Base-by-base conservation (phyloP, 2,888 invertebrate genomes). In the Lasioglossum morio region DNA sequence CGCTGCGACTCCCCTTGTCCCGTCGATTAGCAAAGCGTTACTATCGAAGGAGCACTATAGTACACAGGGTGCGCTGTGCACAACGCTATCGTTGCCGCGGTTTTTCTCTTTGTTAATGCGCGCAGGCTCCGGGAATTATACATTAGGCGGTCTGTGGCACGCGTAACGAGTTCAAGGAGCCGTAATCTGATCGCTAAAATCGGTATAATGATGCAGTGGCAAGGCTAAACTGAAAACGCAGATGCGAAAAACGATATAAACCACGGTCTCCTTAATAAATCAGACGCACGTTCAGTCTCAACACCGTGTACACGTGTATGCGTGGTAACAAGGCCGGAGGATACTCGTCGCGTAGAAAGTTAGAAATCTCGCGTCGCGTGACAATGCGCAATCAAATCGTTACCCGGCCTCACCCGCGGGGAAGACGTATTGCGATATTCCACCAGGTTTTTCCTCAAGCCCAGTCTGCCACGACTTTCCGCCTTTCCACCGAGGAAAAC, bases 351-450 rank as follows among this genome's bases (percentile, higher is more conserved):
- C 69, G 79, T 87, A 87, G 86, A 85, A 87, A 87, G 86, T 86
- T 76, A 87, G 86, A 87, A 87, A 86, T 87, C 86, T 77, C 82
- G 43, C 60, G 70, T 87, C 86, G 86, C 86, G 86, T 87, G 86
- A 87, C 86, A 87, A 87, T 82, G 86, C 30, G 86, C 86, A 82
- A 86, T 87, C 86, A 86, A 87, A 87, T 79, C 86, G 79, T 86
- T 79, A 72, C 60, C 69, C 37, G 82, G 69, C 23, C 75, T 76
- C 82, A 72, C 53, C 48, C 57, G 66, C 4, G 43, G 82, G 73
- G 76, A 60, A 82, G 77, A 82, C 78, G 43, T 34, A 77, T 63
- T 40, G 81, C 81, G 19, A 76, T 85, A 85, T 74, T 60, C 72
- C 14, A 23, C 23, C 23, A 27, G 46, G 37, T 79, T 86, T 86